phyloP scores from a whole-genome alignment of 2,888 invertebrate species.

The Agrilus mali region DNA sequence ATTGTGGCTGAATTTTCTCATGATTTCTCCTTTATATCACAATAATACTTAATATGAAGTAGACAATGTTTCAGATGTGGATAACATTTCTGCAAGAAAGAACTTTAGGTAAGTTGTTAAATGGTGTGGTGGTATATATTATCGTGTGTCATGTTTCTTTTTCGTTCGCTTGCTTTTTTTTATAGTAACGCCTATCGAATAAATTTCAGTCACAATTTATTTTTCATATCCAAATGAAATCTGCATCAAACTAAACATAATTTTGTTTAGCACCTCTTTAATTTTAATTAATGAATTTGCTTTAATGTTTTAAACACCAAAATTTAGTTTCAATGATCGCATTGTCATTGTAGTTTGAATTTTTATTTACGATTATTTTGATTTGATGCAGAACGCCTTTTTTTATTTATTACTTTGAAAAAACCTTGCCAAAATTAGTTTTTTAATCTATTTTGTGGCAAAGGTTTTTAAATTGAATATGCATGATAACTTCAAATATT shows the following conservation, averaged over 20 bases:
- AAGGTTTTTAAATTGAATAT: slow-evolving; percentile 26
- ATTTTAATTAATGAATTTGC: slow-evolving; percentile 7
- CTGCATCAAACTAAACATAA: background rate
- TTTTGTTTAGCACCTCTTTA: slow-evolving; percentile 1
- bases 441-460: slow-evolving; percentile 20
- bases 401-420: slow-evolving; percentile 13
- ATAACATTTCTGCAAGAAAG: slow-evolving; percentile 1
- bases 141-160: slow-evolving; percentile 5
- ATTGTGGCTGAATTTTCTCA: slow-evolving; percentile 20
- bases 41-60: background rate
- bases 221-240: slow-evolving; percentile 7
- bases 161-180: slow-evolving; percentile 5
- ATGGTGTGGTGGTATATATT: slow-evolving; percentile 4
- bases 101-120: slow-evolving; percentile 5
- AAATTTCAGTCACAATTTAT: slow-evolving; percentile 17
- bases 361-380: slow-evolving; percentile 10
- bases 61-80: slow-evolving; percentile 4
- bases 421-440: slow-evolving; percentile 20
- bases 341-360: slow-evolving; percentile 6
- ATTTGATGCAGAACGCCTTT: slow-evolving; percentile 10
- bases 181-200: slow-evolving; percentile 2
- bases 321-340: background rate
- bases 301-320: background rate
- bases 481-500: slow-evolving; percentile 17
- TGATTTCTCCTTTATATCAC: slow-evolving; percentile 3